These are phyloP conservation scores for Synanthedon andrenaeformis DNA, from an alignment of 2,888 invertebrate species.

Conservation along the genomic window DNA sequence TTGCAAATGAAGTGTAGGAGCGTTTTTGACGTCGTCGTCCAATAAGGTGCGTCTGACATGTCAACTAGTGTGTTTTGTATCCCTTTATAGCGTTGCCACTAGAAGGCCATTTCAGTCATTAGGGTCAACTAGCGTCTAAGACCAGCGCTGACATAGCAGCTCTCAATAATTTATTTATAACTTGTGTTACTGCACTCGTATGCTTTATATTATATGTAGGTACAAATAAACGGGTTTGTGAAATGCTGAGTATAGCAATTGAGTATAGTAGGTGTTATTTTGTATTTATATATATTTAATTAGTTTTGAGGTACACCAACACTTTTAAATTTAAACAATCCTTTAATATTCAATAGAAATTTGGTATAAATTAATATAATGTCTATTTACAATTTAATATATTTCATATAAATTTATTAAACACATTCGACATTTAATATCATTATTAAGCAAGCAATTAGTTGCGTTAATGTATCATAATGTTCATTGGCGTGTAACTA, in stretches of 20 bases:
- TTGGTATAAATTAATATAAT: too few relatives aligned
- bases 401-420: too few relatives aligned
- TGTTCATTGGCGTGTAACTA: too few relatives aligned
- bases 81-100: slow-evolving; percentile 3
- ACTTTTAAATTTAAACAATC: too few relatives aligned
- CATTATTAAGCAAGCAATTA: too few relatives aligned
- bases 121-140: slow-evolving; percentile 46
- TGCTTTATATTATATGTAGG: neutral
- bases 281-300: neutral
- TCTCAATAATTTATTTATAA: neutral
- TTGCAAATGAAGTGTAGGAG: slow-evolving; percentile 1
- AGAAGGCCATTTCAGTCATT: slow-evolving; percentile 52
- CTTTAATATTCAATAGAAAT: too few relatives aligned
- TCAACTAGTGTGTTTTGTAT: slow-evolving; percentile 7
- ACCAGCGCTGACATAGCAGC: slow-evolving; percentile 10
- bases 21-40: slow-evolving; percentile 5
- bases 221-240: neutral
- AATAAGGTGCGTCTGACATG: slow-evolving; percentile 11
- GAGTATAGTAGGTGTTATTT: neutral
- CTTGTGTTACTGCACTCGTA: neutral
- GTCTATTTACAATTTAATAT: too few relatives aligned
- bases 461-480: too few relatives aligned
- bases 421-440: too few relatives aligned
- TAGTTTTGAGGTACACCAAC: too few relatives aligned
- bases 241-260: neutral